Percentiles rank a stretch among this genome's conserved stretches.
Evolutionary conservation across 2,888 invertebrate species (phyloP).

Genomic region (Caenorhabditis zanzibari): DNA sequence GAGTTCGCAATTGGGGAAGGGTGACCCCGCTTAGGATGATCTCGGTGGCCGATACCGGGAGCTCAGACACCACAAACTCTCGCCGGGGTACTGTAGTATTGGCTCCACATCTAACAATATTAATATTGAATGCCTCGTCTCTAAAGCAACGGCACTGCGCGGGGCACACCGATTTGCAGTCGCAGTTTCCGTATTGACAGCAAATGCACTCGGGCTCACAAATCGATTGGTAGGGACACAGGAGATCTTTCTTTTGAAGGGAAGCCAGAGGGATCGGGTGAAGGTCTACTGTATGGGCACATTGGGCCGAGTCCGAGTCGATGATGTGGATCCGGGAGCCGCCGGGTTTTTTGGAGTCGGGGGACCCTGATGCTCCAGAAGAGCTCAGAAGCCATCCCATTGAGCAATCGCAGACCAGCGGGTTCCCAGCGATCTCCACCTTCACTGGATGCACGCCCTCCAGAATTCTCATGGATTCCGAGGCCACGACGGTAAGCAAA

Average conservation of each 20-base stretch:
- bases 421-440: constrained; percentile 87
- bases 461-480: constrained; percentile 62
- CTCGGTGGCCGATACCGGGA: constrained; percentile 94
- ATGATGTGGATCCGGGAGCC: constrained; percentile 87
- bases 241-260: constrained; percentile 70
- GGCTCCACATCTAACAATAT: constrained; percentile 78
- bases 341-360: too few relatives aligned
- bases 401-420: constrained; percentile 92
- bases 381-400: constrained; percentile 92
- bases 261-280: constrained; percentile 49
- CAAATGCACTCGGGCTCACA: constrained; percentile 93
- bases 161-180: constrained; percentile 94
- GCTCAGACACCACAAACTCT: constrained; percentile 86
- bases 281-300: constrained; percentile 89
- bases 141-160: constrained; percentile 92
- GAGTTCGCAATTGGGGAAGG: constrained; percentile 89
- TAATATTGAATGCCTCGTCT: constrained; percentile 90
- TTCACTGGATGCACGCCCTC: constrained; percentile 65
- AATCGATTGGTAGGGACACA: constrained; percentile 85
- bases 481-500: constrained; percentile 49
- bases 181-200: constrained; percentile 94
- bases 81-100: constrained; percentile 49
- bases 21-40: constrained; percentile 92
- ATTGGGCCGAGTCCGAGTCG: constrained; percentile 91
- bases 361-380: not conserved